phyloP scores from a whole-genome alignment of 2,797 vertebrate species.

The Hyperoplus immaculatus region DNA sequence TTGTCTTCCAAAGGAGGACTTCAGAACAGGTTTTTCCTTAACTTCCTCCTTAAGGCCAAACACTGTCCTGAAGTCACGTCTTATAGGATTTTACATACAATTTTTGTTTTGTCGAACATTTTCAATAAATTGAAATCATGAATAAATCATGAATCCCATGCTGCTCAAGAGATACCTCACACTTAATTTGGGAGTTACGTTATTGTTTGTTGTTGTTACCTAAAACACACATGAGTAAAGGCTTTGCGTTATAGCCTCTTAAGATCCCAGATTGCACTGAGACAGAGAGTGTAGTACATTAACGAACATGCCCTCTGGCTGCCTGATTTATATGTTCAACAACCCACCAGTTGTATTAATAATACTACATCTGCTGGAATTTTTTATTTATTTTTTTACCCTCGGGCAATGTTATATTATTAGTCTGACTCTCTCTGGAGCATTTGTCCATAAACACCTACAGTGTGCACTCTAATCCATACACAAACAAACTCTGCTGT shows the following conservation, averaged over 20 bases:
- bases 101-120: too few relatives aligned
- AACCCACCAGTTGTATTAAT: slow-evolving; percentile 7
- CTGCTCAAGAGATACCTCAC: background rate
- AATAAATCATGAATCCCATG: background rate
- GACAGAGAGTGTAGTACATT: background rate
- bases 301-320: background rate
- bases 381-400: background rate
- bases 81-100: background rate
- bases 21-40: slow-evolving; percentile 74
- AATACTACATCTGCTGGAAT: slow-evolving; percentile 29
- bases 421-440: slow-evolving; percentile 1
- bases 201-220: background rate
- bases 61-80: background rate
- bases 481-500: slow-evolving; percentile 4
- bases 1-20: slow-evolving; percentile 82
- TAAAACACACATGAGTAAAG: background rate
- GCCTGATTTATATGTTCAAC: background rate
- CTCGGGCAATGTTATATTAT: background rate
- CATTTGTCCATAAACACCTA: slow-evolving; percentile 3
- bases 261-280: background rate
- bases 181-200: background rate
- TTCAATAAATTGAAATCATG: too few relatives aligned
- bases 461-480: background rate
- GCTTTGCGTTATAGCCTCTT: background rate
- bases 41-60: slow-evolving; percentile 5